Evolutionary conservation across 2,888 invertebrate species (phyloP).

Genomic region (Fragum fragum): DNA sequence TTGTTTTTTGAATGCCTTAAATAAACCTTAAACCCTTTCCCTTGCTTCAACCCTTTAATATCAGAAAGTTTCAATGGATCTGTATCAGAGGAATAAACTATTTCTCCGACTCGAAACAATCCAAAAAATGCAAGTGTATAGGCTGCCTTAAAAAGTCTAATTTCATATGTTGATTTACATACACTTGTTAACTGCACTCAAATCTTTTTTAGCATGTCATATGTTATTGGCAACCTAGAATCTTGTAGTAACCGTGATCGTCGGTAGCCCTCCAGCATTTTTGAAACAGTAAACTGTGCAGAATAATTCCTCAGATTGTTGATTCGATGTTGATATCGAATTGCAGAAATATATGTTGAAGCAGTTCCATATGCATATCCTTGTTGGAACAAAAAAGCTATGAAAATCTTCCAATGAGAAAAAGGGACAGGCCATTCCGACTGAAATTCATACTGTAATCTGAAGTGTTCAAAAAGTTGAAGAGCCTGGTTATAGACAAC

Average conservation of each 20-base stretch:
- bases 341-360: conserved; percentile 25
- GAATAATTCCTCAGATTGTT: not conserved
- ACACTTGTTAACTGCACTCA: not conserved
- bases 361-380: conserved; percentile 26
- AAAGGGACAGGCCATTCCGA: conserved; percentile 25
- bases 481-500: too few species aligned
- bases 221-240: conserved; percentile 17
- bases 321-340: conserved; percentile 19
- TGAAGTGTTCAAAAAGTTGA: conserved; percentile 22
- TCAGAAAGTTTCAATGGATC: not conserved
- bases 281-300: not conserved
- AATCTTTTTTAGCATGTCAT: not conserved
- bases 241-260: not conserved
- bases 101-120: conserved; percentile 1
- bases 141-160: not conserved
- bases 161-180: conserved; percentile 28
- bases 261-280: conserved; percentile 24
- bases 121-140: conserved; percentile 21
- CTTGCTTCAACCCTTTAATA: not conserved
- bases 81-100: not conserved
- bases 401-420: conserved; percentile 6
- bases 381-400: conserved; percentile 17
- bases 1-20: conserved; percentile 12
- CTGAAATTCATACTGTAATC: not conserved
- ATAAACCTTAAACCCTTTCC: not conserved